Evolutionary conservation across 2,113 vertebrate species (phyloP).

Genomic region (Heptranchias perlo): DNA sequence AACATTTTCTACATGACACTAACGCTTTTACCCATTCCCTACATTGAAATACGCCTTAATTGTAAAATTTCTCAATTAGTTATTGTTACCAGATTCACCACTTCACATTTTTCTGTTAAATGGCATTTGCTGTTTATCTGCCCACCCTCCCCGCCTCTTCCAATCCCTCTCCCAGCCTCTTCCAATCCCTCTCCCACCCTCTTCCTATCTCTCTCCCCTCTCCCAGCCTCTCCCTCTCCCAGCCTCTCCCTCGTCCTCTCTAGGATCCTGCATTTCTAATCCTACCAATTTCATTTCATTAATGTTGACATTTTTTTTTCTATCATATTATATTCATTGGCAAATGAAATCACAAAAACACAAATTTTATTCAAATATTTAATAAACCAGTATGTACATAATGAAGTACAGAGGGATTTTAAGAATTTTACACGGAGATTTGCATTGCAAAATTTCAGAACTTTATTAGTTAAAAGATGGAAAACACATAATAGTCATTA

Average conservation of each 20-base stretch:
- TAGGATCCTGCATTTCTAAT: no score
- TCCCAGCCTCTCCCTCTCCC: neutral
- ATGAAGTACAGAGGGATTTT: neutral
- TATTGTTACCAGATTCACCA: no score
- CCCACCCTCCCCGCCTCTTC: neutral
- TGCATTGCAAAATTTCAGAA: neutral
- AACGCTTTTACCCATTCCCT: no score
- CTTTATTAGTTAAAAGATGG: neutral
- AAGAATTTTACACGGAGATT: conserved; percentile 8
- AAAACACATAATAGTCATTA: neutral
- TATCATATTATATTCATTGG: no score
- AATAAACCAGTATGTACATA: conserved; percentile 20
- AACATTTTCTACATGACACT: no score
- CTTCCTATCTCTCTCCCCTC: neutral
- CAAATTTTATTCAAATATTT: neutral
- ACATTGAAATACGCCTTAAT: no score
- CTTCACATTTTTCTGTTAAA: no score
- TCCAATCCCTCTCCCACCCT: neutral
- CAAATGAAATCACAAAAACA: conserved; percentile 4
- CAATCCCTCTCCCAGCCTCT: neutral
- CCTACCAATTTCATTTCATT: no score
- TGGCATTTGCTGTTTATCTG: no score
- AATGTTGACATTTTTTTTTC: no score
- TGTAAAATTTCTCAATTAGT: no score
- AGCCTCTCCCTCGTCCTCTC: neutral